phyloP scores from a whole-genome alignment of 1,140 invertebrate species.

The Trachelipus rathkii region DNA sequence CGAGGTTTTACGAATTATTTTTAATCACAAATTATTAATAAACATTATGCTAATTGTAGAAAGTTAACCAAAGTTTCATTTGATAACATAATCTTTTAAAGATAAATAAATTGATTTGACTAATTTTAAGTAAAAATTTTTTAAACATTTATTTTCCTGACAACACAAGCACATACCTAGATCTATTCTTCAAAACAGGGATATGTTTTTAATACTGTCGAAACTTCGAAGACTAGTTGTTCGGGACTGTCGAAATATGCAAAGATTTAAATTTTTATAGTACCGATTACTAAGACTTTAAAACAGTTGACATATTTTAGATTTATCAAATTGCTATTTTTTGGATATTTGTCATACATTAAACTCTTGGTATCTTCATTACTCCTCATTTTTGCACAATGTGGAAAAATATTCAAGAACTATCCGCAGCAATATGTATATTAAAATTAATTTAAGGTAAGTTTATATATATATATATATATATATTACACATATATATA shows the following conservation, averaged over 20 bases:
- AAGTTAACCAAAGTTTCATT: neutral
- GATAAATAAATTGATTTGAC: neutral
- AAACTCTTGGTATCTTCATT: too few relatives aligned
- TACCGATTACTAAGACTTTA: neutral
- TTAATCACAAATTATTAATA: neutral
- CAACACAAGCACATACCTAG: too few relatives aligned
- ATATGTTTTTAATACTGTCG: slow-evolving; percentile 3
- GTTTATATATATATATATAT: too few relatives aligned
- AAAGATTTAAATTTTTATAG: neutral
- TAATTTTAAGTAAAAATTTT: slow-evolving; percentile 1
- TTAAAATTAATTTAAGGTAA: too few relatives aligned
- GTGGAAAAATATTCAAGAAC: too few relatives aligned
- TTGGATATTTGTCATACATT: too few relatives aligned
- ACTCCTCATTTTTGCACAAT: too few relatives aligned
- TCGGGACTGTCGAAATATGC: neutral
- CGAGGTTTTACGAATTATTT: neutral
- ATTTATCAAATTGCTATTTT: too few relatives aligned
- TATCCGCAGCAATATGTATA: too few relatives aligned
- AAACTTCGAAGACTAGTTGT: slow-evolving; percentile 6
- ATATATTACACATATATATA: too few relatives aligned
- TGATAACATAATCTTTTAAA: neutral
- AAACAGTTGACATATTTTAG: too few relatives aligned
- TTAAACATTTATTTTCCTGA: neutral
- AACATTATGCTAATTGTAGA: slow-evolving; percentile 16
- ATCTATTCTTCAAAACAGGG: neutral